Conservation (phyloP, 2,113 vertebrate species). For the Excalfactoria chinensis region DNA sequence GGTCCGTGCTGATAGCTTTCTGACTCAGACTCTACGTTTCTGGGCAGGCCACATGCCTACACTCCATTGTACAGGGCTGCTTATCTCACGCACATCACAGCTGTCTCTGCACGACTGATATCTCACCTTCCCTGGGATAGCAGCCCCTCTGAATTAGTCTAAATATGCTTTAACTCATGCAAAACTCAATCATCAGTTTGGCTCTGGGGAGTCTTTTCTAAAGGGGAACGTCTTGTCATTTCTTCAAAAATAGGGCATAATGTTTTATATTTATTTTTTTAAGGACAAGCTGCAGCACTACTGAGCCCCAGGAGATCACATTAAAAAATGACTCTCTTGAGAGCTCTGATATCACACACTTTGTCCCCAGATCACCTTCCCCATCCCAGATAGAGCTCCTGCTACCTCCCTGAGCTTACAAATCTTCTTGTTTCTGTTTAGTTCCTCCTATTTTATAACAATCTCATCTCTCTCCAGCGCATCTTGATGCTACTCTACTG, state of each 20-base stretch:
- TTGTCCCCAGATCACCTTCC: neutral
- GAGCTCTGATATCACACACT: neutral
- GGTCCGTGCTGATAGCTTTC: neutral
- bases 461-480: neutral
- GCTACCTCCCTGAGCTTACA: neutral
- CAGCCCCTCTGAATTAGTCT: neutral
- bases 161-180: neutral
- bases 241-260: neutral
- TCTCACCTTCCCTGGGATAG: neutral
- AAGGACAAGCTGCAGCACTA: neutral
- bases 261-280: neutral
- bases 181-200: neutral
- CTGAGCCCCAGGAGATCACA: neutral
- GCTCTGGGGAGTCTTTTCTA: neutral
- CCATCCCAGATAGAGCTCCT: neutral
- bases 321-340: neutral
- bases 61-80: neutral
- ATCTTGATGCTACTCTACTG: neutral
- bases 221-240: neutral
- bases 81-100: neutral
- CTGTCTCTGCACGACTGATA: neutral
- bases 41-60: neutral
- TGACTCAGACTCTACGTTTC: neutral
- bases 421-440: neutral
- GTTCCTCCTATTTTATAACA: neutral